Conservation (phyloP, 35 echinoderm and acorn worm genomes). For the Heliocidaris erythrogramma region DNA sequence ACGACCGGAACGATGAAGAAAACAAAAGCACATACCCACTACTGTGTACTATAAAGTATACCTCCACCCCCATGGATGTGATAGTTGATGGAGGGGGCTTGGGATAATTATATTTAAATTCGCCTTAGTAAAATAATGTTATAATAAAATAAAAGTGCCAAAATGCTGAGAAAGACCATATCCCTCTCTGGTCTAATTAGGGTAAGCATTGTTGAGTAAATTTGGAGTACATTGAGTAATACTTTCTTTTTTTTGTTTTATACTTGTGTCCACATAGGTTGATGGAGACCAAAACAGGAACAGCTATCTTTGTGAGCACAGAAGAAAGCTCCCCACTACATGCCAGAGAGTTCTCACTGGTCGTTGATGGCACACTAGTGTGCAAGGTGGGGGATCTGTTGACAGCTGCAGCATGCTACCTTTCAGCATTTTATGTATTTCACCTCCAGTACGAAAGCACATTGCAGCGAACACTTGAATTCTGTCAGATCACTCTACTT, state of each 20-base stretch:
- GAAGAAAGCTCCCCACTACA: neutral
- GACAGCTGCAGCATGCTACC: conserved; percentile 28
- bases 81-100: neutral
- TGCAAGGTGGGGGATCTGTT: conserved; percentile 10
- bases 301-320: conserved; percentile 16
- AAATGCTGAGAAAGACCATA: conserved; percentile 20
- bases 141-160: neutral
- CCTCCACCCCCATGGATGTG: too few relatives aligned
- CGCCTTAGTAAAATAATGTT: neutral
- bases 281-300: conserved; percentile 11
- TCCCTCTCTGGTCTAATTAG: neutral
- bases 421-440: conserved; percentile 27
- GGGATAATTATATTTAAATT: neutral
- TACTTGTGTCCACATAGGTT: conserved; percentile 9
- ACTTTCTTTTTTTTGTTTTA: neutral
- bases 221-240: neutral
- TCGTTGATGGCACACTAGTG: neutral
- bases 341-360: conserved; percentile 24
- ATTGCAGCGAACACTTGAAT: conserved; percentile 14
- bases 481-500: neutral
- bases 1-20: too few relatives aligned
- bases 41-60: too few relatives aligned
- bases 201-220: conserved; percentile 3
- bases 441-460: conserved; percentile 6
- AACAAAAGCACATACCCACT: too few relatives aligned